Percentiles rank a stretch among this genome's conserved stretches.
Evolutionary conservation across 2,797 vertebrate species (phyloP).

Genomic region (Myotis pilosus): DNA sequence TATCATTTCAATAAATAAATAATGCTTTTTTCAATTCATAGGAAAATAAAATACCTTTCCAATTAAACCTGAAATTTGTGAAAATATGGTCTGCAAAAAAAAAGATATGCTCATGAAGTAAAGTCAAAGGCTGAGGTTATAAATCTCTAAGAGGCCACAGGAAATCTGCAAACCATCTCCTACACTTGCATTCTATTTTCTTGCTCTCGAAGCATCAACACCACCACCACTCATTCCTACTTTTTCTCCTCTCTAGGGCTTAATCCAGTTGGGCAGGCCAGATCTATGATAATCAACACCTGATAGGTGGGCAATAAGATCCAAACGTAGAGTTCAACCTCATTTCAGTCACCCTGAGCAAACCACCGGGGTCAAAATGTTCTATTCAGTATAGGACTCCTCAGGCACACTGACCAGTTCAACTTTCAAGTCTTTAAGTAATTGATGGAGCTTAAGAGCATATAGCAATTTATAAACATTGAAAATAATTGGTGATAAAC

Average conservation of each 20-base stretch:
- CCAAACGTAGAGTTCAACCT: not conserved
- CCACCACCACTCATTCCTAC: not conserved
- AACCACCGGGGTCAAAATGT: not conserved
- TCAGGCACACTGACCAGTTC: not conserved
- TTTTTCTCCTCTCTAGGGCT: slow-evolving; percentile 49
- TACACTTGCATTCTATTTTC: slow-evolving; percentile 23
- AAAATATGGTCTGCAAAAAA: slow-evolving; percentile 20
- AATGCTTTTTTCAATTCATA: not conserved
- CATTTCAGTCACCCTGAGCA: not conserved
- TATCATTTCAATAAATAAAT: slow-evolving; percentile 12
- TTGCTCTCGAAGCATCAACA: not conserved
- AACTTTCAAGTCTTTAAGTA: not conserved
- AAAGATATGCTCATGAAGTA: slow-evolving; percentile 35
- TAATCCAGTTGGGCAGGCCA: slow-evolving; percentile 49
- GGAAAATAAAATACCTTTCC: slow-evolving; percentile 46
- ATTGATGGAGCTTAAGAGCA: not conserved
- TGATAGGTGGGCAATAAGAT: not conserved
- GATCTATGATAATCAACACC: slow-evolving; percentile 1
- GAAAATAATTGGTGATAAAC: not conserved
- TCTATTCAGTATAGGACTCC: not conserved
- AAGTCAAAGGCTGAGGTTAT: slow-evolving; percentile 10
- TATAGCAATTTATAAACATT: not conserved
- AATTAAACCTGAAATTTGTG: slow-evolving; percentile 37
- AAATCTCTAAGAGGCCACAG: slow-evolving; percentile 4
- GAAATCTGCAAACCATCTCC: slow-evolving; percentile 48